These are phyloP conservation scores for Azorinus chamasolen DNA, from an alignment of 2,888 invertebrate genomes.

Conservation along the genomic window DNA sequence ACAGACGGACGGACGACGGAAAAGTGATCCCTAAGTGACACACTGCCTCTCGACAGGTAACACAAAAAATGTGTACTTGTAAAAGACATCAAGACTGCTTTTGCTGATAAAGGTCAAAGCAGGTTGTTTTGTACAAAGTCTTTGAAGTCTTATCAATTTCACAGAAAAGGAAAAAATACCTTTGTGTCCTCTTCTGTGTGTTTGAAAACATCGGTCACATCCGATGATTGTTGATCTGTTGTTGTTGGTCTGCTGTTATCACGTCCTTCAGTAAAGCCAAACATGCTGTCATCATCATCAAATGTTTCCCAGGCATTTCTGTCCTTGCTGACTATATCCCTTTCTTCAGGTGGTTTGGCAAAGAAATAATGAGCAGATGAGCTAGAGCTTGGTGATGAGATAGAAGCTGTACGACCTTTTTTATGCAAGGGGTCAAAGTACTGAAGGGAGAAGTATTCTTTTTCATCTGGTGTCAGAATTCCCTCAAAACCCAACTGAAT, in stretches of 20 bases:
- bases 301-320: conserved; percentile 61
- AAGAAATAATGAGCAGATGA: conserved; percentile 53
- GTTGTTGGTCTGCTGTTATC: too few relatives aligned
- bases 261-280: conserved; percentile 1
- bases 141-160: too few relatives aligned
- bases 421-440: conserved; percentile 80
- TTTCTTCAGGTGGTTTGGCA: conserved; percentile 64
- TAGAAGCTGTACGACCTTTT: conserved; percentile 73
- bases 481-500: conserved; percentile 71
- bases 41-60: too few relatives aligned
- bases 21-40: too few relatives aligned
- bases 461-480: conserved; percentile 66
- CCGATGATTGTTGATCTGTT: too few relatives aligned
- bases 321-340: conserved; percentile 43
- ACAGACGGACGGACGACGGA: too few relatives aligned
- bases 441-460: conserved; percentile 80
- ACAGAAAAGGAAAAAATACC: too few relatives aligned
- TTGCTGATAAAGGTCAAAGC: too few relatives aligned
- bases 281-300: conserved; percentile 40
- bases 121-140: too few relatives aligned
- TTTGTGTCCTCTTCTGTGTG: not conserved
- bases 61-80: too few relatives aligned
- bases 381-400: conserved; percentile 48
- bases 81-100: too few relatives aligned
- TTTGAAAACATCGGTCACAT: not conserved